phyloP scores from a whole-genome alignment of 2,113 vertebrate genomes.

The Trematocara nigrifrons region DNA sequence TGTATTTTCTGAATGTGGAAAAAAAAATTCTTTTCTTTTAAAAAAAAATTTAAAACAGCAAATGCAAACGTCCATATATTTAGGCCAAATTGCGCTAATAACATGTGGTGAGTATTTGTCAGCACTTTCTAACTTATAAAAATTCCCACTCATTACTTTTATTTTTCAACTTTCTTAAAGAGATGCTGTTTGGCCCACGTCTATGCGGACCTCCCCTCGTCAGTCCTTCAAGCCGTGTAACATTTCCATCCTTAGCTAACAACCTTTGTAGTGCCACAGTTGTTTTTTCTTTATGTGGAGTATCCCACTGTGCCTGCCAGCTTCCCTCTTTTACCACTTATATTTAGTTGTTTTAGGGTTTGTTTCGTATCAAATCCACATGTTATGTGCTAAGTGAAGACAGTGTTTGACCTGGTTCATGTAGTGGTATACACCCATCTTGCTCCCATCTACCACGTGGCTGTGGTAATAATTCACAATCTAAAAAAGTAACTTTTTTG shows the following conservation, averaged over 20 bases:
- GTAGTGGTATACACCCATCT: neutral
- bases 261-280: neutral
- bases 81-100: neutral
- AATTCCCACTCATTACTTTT: neutral
- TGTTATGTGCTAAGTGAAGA: neutral
- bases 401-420: neutral
- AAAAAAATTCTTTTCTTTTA: neutral
- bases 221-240: neutral
- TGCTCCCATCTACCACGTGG: neutral
- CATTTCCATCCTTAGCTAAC: neutral
- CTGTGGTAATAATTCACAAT: neutral
- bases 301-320: neutral
- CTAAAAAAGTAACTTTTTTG: neutral
- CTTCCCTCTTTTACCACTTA: neutral
- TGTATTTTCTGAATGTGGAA: neutral
- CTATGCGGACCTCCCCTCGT: neutral
- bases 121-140: neutral
- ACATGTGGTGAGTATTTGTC: neutral
- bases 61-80: neutral
- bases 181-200: constrained; percentile 12
- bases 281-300: neutral
- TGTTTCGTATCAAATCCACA: neutral
- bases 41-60: neutral
- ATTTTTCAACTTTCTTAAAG: neutral
- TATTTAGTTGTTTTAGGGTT: neutral